These are phyloP conservation scores for Carcharodon carcharias DNA, from an alignment of 2,797 vertebrate genomes.

Conservation along the genomic window DNA sequence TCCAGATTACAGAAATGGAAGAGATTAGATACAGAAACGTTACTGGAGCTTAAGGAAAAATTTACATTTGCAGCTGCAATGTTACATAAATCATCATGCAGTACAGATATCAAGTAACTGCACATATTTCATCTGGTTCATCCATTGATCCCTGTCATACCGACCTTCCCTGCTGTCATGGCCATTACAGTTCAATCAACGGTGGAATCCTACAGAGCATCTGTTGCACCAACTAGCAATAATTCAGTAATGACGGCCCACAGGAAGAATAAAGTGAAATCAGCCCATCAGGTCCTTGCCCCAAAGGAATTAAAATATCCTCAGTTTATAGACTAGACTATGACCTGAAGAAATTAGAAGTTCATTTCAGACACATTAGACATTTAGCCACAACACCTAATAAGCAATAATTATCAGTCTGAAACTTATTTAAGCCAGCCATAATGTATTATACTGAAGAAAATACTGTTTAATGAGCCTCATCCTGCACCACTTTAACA, in stretches of 20 bases:
- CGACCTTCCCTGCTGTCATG: conserved; percentile 79
- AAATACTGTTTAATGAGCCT: conserved; percentile 25
- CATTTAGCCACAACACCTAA: not conserved
- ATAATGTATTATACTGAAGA: not conserved
- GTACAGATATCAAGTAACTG: conserved; percentile 52
- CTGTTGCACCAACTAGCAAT: conserved; percentile 77
- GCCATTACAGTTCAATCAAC: conserved; percentile 90
- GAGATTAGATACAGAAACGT: not conserved
- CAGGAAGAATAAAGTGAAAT: conserved; percentile 65
- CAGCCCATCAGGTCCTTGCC: conserved; percentile 59
- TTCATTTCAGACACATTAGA: conserved; percentile 43
- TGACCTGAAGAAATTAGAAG: conserved; percentile 51
- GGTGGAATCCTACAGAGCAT: conserved; percentile 74
- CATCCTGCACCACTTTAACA: conserved; percentile 10
- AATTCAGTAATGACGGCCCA: conserved; percentile 73
- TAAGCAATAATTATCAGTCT: conserved; percentile 13
- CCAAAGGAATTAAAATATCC: conserved; percentile 60
- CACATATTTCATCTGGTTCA: conserved; percentile 50
- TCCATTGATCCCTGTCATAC: conserved; percentile 57
- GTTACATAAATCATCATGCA: conserved; percentile 42
- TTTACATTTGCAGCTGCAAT: conserved; percentile 10
- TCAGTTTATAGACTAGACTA: conserved; percentile 50
- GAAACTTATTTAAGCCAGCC: conserved; percentile 8
- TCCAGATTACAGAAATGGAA: not conserved
- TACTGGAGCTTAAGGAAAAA: not conserved